Base-by-base conservation (phyloP, 2,113 vertebrate species). In the Scortum barcoo region DNA sequence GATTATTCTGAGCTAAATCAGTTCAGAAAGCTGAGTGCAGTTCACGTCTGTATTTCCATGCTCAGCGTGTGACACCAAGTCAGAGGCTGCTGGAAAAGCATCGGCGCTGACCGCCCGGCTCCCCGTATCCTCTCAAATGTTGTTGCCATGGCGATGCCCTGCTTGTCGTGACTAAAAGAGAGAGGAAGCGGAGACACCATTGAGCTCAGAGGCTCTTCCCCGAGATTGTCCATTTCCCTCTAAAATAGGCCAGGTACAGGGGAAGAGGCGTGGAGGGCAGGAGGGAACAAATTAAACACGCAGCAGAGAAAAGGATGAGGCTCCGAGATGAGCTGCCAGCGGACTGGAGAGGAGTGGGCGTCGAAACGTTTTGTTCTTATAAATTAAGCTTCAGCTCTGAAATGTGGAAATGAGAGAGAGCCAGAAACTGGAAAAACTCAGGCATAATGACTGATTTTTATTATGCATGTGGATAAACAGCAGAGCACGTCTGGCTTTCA, bases 81-180 rank as follows among this genome's bases (percentile, higher is more conserved):
- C 88, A 46, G 71, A 90, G 75, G 60, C 72, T 80, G 50, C 63
- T 58, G 61, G 33, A 42, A 56, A 84, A 87, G 60, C 85, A 76
- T 72, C 78, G 19, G 36, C 81, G 5, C 81, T 92, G 90, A 90
- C 90, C 81, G 72, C 76, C 82, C 77, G 54, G 24, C 77, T 77
- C 76, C 69, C 61, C 54, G 22, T 72, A 83, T 86, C 80, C 84
- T 80, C 74, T 87, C 67, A 56, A 68, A 81, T 82, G 85, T 69
- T 85, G 94, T 94, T 92, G 81, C 93, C 91, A 93, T 94, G 90
- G 90, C n/a, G 80, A 94, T 90, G 88, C 83, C 85, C 88, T 44
- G 90, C 84, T 93, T 91, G 85, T 89, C 83, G 13, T 81, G 89
- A 72, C 87, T 61, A 22, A 77, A 82, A 83, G 76, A 69, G 61